phyloP scores from a whole-genome alignment of 2,797 vertebrate species.

The Sarcoramphus papa region DNA sequence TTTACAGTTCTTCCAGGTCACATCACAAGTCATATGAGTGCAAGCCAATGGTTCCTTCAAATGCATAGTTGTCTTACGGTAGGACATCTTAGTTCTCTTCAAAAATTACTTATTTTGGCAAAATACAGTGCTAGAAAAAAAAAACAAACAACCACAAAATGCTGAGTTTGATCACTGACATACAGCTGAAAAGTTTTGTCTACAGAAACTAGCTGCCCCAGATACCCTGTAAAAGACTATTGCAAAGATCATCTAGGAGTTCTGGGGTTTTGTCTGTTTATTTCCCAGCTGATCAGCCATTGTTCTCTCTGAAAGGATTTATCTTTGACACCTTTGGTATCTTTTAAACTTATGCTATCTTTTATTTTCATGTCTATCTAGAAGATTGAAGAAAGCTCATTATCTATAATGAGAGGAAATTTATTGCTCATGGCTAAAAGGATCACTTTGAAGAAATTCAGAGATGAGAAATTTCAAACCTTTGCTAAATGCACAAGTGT shows the following conservation, averaged over 20 bases:
- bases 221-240: not conserved
- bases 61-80: not conserved
- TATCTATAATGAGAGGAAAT: not conserved
- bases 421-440: not conserved
- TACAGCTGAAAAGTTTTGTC: not conserved
- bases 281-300: not conserved
- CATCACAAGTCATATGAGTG: not conserved
- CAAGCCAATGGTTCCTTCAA: not conserved
- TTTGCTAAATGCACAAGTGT: not conserved
- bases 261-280: not conserved
- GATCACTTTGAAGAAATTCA: not conserved
- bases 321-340: not conserved
- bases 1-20: not conserved
- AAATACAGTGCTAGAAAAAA: not conserved
- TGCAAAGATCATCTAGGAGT: not conserved
- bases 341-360: too few relatives aligned
- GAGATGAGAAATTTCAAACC: not conserved
- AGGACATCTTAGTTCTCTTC: not conserved
- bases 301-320: not conserved
- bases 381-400: not conserved
- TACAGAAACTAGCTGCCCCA: not conserved
- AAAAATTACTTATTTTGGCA: not conserved
- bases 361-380: not conserved
- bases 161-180: not conserved
- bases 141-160: not conserved